Evolutionary conservation across 2,797 vertebrate genomes (phyloP), one percentile per base, ranked within the genome.

Genomic region (Squalus acanthias): DNA sequence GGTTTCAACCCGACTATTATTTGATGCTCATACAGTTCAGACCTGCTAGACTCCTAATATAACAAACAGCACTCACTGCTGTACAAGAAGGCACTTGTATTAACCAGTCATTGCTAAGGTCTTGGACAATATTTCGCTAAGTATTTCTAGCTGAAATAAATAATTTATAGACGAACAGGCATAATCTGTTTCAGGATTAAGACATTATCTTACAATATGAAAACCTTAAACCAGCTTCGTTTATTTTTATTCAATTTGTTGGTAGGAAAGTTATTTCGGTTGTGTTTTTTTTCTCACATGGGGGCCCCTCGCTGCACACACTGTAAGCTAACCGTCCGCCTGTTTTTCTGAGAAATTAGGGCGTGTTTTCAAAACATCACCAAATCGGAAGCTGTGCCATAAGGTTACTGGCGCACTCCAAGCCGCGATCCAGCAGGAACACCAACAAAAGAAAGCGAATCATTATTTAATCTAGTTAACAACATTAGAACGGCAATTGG

Each of bases 311-410:
- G 5, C 26, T 95, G 0, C 67, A 29, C 46, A 26, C 22, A 72
- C 89, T 91, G 29, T 33, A 50, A 95, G 26, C 93, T 50, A 26
- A 29, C 94, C 10, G 50, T 13, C 69, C 50, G 67, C 50, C 50
- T 95, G 46, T 53, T 95, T 57, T 76, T 70, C 69, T 95, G 70
- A 76, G 94, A 95, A 95, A 95, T 76, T 72, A 57, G 94, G 94
- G 94, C 94, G 94, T 74, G 70, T 74, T 74, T 95, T 95, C 69
- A 95, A 95, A 95, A 95, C 70, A 95, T 76, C 70, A 95, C 69
- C 70, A 57, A 76, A 95, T 95, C 69, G 94, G 94, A 95, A 95
- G 46, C 70, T 33, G 69, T 29, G 94, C 94, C 94, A 57, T 76
- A 95, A 76, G 67, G 94, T 95, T 95, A 57, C 50, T 60, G 46